These are phyloP conservation scores for Tryphoninae sp. DNA, from an alignment of 2,888 invertebrate genomes.

Conservation along the genomic window DNA sequence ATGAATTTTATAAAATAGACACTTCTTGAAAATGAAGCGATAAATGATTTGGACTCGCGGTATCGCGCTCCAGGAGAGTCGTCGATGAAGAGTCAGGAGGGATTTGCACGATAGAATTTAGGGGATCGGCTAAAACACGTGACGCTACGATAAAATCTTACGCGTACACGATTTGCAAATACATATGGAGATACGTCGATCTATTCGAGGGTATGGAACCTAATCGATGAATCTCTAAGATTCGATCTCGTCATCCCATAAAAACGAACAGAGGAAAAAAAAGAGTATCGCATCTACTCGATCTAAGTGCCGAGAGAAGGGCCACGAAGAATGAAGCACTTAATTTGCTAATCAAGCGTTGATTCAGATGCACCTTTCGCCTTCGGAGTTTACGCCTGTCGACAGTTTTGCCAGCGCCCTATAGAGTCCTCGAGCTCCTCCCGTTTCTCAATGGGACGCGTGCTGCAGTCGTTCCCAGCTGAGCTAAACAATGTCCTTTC, in stretches of 20 bases:
- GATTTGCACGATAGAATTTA: slow-evolving; percentile 3
- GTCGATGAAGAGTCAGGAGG: slow-evolving; percentile 33
- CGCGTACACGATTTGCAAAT: background rate
- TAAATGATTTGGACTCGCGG: background rate
- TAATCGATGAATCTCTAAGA: slow-evolving; percentile 46
- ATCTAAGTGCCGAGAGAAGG: slow-evolving; percentile 68
- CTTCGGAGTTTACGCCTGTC: slow-evolving; percentile 5
- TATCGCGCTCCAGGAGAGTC: slow-evolving; percentile 11
- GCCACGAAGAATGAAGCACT: slow-evolving; percentile 78
- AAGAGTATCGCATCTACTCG: slow-evolving; percentile 69
- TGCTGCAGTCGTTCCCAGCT: slow-evolving; percentile 75
- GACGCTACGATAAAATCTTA: slow-evolving; percentile 57
- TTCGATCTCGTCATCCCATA: slow-evolving; percentile 5
- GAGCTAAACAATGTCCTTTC: slow-evolving; percentile 80
- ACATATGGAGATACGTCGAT: slow-evolving; percentile 10
- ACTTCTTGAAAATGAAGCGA: background rate
- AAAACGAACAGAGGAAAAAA: slow-evolving; percentile 10
- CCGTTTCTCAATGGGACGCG: slow-evolving; percentile 67
- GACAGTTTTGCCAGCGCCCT: slow-evolving; percentile 37
- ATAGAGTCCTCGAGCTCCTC: slow-evolving; percentile 54
- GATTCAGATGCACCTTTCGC: slow-evolving; percentile 80
- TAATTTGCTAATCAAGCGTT: slow-evolving; percentile 80
- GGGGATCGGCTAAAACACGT: slow-evolving; percentile 51
- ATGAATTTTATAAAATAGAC: background rate
- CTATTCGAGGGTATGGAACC: slow-evolving; percentile 21